A percentile compares a stretch with the other conserved stretches of the same genome.
Conservation (phyloP, 2,888 invertebrate species). For the Amiota minor region DNA sequence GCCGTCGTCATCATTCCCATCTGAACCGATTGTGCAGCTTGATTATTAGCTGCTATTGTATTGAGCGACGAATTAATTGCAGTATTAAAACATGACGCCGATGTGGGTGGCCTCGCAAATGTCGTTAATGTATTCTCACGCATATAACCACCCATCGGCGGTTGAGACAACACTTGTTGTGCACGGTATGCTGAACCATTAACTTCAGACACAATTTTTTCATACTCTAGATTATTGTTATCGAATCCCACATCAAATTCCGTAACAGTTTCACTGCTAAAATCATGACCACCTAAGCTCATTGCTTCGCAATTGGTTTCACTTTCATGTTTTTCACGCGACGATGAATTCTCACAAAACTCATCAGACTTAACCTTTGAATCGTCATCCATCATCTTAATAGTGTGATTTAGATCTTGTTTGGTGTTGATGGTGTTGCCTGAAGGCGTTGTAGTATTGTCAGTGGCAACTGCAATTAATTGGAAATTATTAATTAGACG, state of each 20-base stretch:
- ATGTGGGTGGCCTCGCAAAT: neutral
- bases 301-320: constrained; percentile 43
- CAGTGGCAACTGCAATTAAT: constrained; percentile 18
- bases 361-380: constrained; percentile 14
- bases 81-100: constrained; percentile 42
- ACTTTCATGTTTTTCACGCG: constrained; percentile 50
- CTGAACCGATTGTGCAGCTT: neutral
- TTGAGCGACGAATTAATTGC: constrained; percentile 59
- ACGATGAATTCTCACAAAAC: neutral
- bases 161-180: neutral
- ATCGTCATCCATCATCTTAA: constrained; percentile 2
- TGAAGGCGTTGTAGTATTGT: constrained; percentile 33
- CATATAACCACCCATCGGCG: constrained; percentile 14
- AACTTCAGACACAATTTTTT: neutral
- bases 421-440: constrained; percentile 34
- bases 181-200: constrained; percentile 38
- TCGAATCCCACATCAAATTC: constrained; percentile 53
- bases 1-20: constrained; percentile 30
- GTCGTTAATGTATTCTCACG: constrained; percentile 26
- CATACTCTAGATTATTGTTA: constrained; percentile 51
- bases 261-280: constrained; percentile 26
- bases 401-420: constrained; percentile 26
- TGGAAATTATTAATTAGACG: no score
- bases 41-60: constrained; percentile 40
- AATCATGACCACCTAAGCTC: constrained; percentile 29